Evolutionary conservation across 1,140 invertebrate species (phyloP).

Genomic region (Aphelenchoides avenae): DNA sequence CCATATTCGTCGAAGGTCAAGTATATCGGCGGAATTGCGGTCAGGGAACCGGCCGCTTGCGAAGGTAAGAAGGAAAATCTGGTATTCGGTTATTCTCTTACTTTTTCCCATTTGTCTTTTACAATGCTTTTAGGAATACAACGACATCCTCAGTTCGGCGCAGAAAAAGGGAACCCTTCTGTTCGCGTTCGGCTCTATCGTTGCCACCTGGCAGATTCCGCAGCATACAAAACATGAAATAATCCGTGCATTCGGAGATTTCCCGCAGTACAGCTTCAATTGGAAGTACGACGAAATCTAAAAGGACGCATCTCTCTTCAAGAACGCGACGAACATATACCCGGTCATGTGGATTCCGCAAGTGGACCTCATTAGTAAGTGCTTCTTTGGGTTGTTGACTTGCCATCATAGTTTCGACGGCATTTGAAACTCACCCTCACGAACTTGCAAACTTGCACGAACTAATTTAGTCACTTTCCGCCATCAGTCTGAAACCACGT

Average conservation of each 20-base stretch:
- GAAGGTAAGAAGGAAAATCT: too few species aligned
- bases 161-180: slow-evolving; percentile 28
- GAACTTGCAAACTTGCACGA: too few species aligned
- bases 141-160: slow-evolving; percentile 16
- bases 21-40: slow-evolving; percentile 34
- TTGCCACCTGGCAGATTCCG: slow-evolving; percentile 32
- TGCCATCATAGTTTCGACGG: too few species aligned
- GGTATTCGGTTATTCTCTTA: too few species aligned
- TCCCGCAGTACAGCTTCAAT: slow-evolving; percentile 35
- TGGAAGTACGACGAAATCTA: slow-evolving; percentile 41
- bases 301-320: slow-evolving; percentile 10
- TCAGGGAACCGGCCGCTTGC: slow-evolving; percentile 16
- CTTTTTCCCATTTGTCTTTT: neutral
- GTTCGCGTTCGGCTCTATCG: slow-evolving; percentile 40
- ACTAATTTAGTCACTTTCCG: too few species aligned
- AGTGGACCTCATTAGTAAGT: slow-evolving; percentile 26
- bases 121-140: slow-evolving; percentile 10
- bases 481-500: too few species aligned
- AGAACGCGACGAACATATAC: slow-evolving; percentile 23
- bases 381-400: too few species aligned
- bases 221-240: slow-evolving; percentile 8
- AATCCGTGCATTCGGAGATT: slow-evolving; percentile 27
- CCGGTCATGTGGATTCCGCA: slow-evolving; percentile 34
- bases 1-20: slow-evolving; percentile 28
- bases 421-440: too few species aligned